Evolutionary conservation across 1,140 invertebrate genomes (phyloP).

Genomic region (Wiebesia pumilae): DNA sequence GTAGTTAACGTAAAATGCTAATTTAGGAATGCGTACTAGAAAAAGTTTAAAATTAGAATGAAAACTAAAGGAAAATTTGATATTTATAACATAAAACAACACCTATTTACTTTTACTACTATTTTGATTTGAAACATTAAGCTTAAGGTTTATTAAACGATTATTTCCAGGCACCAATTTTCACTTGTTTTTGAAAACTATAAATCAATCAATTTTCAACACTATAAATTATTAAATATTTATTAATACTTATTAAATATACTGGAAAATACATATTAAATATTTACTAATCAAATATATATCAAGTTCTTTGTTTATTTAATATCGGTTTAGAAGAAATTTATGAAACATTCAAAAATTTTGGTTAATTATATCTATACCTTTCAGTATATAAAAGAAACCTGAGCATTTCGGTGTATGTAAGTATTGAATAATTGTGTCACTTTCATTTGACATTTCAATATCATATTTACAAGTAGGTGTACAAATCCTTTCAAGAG

Average conservation of each 20-base stretch:
- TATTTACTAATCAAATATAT: no score
- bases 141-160: not conserved
- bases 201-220: no score
- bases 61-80: not conserved
- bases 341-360: no score
- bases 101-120: not conserved
- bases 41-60: not conserved
- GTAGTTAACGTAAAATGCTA: not conserved
- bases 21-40: not conserved
- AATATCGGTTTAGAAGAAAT: no score
- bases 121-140: not conserved
- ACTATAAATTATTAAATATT: no score
- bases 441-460: not conserved
- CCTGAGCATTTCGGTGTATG: not conserved
- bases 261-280: no score
- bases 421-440: not conserved
- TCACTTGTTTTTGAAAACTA: not conserved
- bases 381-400: not conserved
- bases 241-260: no score
- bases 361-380: no score
- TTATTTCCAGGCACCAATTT: not conserved
- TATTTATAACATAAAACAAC: not conserved
- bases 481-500: not conserved
- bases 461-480: not conserved
- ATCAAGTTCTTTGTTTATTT: no score